Evolutionary conservation across 2,113 vertebrate species (phyloP).

Genomic region (Leptobrachium ailaonicum): DNA sequence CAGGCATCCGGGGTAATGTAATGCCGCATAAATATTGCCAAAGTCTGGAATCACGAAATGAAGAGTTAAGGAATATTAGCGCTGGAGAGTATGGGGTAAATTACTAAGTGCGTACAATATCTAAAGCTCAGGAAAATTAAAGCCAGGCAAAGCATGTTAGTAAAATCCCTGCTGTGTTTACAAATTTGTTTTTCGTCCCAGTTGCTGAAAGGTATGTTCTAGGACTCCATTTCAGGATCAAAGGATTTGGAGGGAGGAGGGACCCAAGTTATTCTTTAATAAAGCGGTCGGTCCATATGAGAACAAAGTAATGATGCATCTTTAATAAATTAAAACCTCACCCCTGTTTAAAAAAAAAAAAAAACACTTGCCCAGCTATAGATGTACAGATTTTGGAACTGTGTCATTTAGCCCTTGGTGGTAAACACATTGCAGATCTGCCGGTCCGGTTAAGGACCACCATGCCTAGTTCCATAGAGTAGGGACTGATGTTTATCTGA

Average conservation of each 20-base stretch:
- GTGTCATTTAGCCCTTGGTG: not conserved
- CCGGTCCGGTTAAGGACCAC: conserved; percentile 1
- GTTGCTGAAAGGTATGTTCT: conserved; percentile 13
- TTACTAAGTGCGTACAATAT: conserved; percentile 2
- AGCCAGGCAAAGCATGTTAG: conserved; percentile 6
- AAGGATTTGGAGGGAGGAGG: conserved; percentile 11
- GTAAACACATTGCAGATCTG: not conserved
- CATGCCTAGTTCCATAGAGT: not conserved
- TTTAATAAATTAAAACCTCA: conserved; percentile 2
- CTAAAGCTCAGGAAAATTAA: conserved; percentile 22
- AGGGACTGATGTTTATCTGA: not conserved
- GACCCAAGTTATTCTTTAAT: conserved; percentile 5
- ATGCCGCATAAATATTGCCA: too few species aligned
- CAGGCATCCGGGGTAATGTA: too few species aligned
- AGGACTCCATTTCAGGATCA: conserved; percentile 15
- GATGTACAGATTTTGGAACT: not conserved
- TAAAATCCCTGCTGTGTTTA: conserved; percentile 38
- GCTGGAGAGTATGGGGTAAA: conserved; percentile 19
- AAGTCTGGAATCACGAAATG: not conserved
- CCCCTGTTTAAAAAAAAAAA: not conserved
- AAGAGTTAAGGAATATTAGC: not conserved
- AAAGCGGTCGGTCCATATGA: not conserved
- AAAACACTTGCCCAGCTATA: not conserved
- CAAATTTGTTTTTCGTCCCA: conserved; percentile 40
- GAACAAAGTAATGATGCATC: not conserved